phyloP scores from a whole-genome alignment of 1,140 invertebrate species.

The Papilio polyxenes region DNA sequence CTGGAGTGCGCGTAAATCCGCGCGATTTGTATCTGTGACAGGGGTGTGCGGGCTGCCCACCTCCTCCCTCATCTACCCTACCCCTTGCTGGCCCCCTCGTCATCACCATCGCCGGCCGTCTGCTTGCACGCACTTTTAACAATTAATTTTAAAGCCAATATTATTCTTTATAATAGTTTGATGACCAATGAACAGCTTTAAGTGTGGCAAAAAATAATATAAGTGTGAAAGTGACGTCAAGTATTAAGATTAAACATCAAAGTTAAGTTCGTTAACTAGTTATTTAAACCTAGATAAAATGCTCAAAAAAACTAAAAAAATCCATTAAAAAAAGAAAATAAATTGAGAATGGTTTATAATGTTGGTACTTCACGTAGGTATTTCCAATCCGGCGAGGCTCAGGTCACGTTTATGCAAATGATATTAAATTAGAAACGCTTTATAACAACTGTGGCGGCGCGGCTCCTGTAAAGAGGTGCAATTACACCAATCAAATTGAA shows the following conservation, averaged over 20 bases:
- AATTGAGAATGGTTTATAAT: constrained; percentile 13
- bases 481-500: constrained; percentile 80
- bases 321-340: background rate
- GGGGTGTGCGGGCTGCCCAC: constrained; percentile 58
- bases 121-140: constrained; percentile 53
- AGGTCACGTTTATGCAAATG: constrained; percentile 79
- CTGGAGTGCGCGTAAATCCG: constrained; percentile 78
- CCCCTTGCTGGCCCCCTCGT: constrained; percentile 35
- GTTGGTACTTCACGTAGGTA: background rate
- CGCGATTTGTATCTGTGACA: constrained; percentile 80
- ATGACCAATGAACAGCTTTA: background rate
- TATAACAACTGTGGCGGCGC: constrained; percentile 76
- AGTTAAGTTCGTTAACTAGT: background rate
- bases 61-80: constrained; percentile 42
- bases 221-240: too few species aligned
- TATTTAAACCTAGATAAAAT: background rate
- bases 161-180: constrained; percentile 51
- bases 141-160: constrained; percentile 76
- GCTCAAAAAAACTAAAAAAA: background rate
- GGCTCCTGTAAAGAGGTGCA: constrained; percentile 75
- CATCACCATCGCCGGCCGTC: constrained; percentile 12
- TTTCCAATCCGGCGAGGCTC: constrained; percentile 40
- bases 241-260: too few species aligned
- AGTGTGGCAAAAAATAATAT: background rate
- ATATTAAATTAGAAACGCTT: constrained; percentile 80